Evolutionary conservation across 1,140 invertebrate genomes (phyloP), one percentile per base, ranked within the genome.

Genomic region (Diuraphis noxia): DNA sequence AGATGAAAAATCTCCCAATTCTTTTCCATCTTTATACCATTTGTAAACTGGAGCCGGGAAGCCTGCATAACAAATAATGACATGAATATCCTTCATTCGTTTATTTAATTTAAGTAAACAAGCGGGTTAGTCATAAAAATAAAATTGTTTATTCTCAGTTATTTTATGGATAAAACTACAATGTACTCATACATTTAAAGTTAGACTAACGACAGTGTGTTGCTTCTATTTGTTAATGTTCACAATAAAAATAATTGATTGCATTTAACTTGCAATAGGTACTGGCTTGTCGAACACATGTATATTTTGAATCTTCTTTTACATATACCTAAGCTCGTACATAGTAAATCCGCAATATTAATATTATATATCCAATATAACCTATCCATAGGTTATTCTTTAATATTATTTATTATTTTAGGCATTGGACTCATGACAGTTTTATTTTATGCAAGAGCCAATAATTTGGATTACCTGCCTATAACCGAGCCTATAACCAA

Each of bases 41-140:
- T 96, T 95, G 94, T 98, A 98, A 94, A 96, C 96, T 13, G 97
- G 97, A 93, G 97, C 96, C 21, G 98, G 98, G 94, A 96, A 96
- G 92, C 97, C 97, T 98, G 94, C 3, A 94, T 94, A 88, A 46
- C 0, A 43, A 84, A 30, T 34, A 81, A 25, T 25, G 79, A 36
- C 38, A 81, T 79, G 21, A 82, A 6, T 84, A 84, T 23, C 43
- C 5, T 36, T 25, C 36, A 79, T 38, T 38, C 4, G 36, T 81
- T 81, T 79, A 72, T n/a, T 72, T n/a, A n/a, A 72, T n/a, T 72
- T n/a, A 72, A n/a, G 30, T 72, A n/a, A 72, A 72, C 56, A n/a
- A 72, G 13, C 17, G 13, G 4, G 5, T n/a, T 72, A n/a, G n/a
- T n/a, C 10, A 10, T 63, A n/a, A 72, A 72, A n/a, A 72, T n/a